These are phyloP conservation scores for Hyaena hyaena DNA, from an alignment of 2,113 vertebrate species.

Conservation along the genomic window DNA sequence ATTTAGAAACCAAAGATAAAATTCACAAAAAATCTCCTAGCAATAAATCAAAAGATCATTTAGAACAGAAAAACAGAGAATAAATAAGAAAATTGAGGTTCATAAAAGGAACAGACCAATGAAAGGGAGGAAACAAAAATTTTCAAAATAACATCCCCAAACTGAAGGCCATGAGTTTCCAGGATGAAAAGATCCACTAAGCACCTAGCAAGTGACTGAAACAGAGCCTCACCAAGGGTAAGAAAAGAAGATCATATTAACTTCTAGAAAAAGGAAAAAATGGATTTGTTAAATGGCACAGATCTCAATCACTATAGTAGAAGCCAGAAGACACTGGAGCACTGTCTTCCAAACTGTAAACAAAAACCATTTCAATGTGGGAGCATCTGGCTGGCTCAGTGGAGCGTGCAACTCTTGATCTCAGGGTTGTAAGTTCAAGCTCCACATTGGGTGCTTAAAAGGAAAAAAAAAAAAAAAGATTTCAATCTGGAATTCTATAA, in stretches of 20 bases:
- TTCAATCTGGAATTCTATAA: constrained; percentile 8
- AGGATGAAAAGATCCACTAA: constrained; percentile 43
- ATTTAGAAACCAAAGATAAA: background rate
- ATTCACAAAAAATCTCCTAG: background rate
- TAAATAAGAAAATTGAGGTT: background rate
- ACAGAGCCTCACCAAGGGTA: constrained; percentile 17
- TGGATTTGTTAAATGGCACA: background rate
- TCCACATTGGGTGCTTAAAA: background rate
- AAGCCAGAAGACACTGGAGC: background rate
- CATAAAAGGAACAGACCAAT: background rate
- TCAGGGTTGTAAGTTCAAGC: background rate
- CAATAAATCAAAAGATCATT: background rate
- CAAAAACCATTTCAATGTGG: background rate
- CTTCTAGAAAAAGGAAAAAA: background rate
- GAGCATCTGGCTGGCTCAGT: background rate
- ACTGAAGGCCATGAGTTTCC: background rate
- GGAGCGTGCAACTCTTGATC: background rate
- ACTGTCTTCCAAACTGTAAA: background rate
- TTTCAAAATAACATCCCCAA: constrained; percentile 43
- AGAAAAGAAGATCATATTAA: background rate
- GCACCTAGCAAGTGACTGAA: background rate
- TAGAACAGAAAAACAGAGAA: background rate
- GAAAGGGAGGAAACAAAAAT: background rate
- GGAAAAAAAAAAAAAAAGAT: background rate
- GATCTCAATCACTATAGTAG: background rate